These are phyloP conservation scores for Phocides pigmalion DNA, from an alignment of 1,140 invertebrate genomes.

Conservation along the genomic window DNA sequence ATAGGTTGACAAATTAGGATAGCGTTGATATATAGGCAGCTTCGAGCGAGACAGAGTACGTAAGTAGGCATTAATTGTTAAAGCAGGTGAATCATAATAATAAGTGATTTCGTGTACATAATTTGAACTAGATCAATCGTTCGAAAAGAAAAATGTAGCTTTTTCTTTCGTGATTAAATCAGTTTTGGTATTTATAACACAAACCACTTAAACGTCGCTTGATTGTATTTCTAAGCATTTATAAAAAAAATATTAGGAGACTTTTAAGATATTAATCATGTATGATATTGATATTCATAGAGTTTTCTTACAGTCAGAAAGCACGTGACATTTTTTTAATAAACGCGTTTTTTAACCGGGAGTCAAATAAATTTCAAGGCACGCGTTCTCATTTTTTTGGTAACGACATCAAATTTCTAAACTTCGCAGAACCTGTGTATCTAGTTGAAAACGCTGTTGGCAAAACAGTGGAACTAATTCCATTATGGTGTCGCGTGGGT, in stretches of 20 bases:
- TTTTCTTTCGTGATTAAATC: too few species aligned
- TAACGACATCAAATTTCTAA: slow-evolving; percentile 57
- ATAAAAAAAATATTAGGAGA: too few species aligned
- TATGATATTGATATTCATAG: too few species aligned
- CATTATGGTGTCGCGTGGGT: slow-evolving; percentile 79
- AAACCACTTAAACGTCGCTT: too few species aligned
- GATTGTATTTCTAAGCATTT: too few species aligned
- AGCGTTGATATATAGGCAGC: slow-evolving; percentile 14
- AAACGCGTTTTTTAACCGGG: slow-evolving; percentile 18
- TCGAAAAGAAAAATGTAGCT: too few species aligned
- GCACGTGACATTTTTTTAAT: not conserved
- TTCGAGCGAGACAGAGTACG: not conserved
- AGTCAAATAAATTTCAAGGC: slow-evolving; percentile 46
- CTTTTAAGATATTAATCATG: too few species aligned
- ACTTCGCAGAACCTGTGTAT: slow-evolving; percentile 64
- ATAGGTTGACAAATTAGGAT: slow-evolving; percentile 32
- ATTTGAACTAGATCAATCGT: too few species aligned
- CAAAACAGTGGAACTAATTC: slow-evolving; percentile 80
- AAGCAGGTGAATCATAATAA: not conserved
- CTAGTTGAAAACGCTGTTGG: slow-evolving; percentile 58
- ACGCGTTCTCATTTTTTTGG: slow-evolving; percentile 68
- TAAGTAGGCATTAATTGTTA: slow-evolving; percentile 36
- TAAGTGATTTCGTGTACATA: too few species aligned
- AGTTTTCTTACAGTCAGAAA: too few species aligned
- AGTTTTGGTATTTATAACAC: too few species aligned